These are phyloP conservation scores for Eilema depressum DNA, from an alignment of 2,888 invertebrate genomes.

Conservation along the genomic window DNA sequence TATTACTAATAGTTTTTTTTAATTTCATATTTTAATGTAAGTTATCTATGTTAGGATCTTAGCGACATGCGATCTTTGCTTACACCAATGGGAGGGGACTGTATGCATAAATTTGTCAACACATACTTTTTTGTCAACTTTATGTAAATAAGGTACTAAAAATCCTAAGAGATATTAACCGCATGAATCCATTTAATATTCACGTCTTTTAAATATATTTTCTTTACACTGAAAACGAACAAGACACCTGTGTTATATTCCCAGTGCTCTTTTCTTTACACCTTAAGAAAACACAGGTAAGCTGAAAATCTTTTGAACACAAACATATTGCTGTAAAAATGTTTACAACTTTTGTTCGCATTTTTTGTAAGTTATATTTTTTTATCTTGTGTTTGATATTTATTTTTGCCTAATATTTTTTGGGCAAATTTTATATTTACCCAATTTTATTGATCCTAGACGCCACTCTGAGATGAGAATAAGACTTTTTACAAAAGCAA, in stretches of 20 bases:
- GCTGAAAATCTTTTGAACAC: not conserved
- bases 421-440: not conserved
- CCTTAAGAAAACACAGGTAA: not conserved
- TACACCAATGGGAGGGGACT: not conserved
- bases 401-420: not conserved
- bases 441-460: no score
- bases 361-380: not conserved
- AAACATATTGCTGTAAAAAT: no score
- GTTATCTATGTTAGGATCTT: no score
- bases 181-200: not conserved
- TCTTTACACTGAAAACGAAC: not conserved
- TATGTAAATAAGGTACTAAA: not conserved
- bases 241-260: not conserved
- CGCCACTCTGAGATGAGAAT: no score
- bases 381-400: not conserved
- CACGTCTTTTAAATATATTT: not conserved
- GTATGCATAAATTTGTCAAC: not conserved
- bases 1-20: no score
- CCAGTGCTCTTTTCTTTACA: not conserved
- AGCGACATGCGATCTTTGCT: not conserved
- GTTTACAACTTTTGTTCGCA: not conserved
- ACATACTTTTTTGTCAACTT: not conserved
- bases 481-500: no score
- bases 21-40: no score
- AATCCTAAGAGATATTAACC: not conserved